Conservation (phyloP, 37 sponge, comb jelly and placozoan species). For the Chondrosia reniformis region DNA sequence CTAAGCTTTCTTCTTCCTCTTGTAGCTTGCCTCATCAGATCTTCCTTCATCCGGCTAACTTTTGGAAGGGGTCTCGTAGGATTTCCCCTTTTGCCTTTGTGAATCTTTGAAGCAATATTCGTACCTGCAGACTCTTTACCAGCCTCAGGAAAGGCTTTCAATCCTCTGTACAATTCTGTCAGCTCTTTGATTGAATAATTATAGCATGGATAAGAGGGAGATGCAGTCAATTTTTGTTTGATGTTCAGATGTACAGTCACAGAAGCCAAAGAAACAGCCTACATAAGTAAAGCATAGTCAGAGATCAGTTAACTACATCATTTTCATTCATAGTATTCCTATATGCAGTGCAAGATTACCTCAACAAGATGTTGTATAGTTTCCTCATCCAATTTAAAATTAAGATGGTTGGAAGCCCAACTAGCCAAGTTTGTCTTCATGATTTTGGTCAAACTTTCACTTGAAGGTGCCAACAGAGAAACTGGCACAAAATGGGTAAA, state of each 20-base stretch:
- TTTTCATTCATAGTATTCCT: too few species aligned
- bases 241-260: slow-evolving; percentile 6
- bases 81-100: background rate
- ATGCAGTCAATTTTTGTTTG: background rate
- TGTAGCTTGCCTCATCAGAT: background rate
- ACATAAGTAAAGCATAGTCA: background rate
- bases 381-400: background rate
- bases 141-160: background rate
- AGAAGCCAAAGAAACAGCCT: background rate
- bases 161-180: background rate
- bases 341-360: background rate
- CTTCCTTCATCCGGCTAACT: background rate
- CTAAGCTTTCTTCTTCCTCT: slow-evolving; percentile 15
- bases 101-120: background rate
- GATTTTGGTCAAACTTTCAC: slow-evolving; percentile 16
- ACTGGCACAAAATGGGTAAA: slow-evolving; percentile 18
- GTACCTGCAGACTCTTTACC: background rate
- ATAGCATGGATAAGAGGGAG: background rate
- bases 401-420: too few species aligned
- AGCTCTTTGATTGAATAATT: background rate
- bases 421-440: background rate
- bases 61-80: background rate
- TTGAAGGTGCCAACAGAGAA: background rate
- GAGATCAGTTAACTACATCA: too few species aligned
- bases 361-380: background rate